phyloP scores from a whole-genome alignment of 2,113 vertebrate genomes.

The Merops nubicus region DNA sequence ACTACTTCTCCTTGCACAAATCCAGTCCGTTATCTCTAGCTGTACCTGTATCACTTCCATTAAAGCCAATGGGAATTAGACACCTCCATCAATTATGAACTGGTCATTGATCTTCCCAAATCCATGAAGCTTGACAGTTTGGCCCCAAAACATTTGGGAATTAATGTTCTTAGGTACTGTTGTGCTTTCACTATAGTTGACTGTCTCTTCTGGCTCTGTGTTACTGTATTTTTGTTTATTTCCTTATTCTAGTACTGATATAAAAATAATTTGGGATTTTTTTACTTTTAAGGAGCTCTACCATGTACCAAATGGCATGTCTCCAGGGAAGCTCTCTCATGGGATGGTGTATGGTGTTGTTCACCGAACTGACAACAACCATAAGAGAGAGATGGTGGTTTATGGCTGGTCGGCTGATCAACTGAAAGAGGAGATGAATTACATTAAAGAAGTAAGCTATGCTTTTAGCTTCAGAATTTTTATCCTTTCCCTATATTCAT shows the following conservation, averaged over 20 bases:
- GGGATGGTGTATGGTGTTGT: constrained; percentile 89
- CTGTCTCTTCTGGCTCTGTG: not conserved
- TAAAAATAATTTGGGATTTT: not conserved
- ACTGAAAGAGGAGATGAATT: constrained; percentile 95
- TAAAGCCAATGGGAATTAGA: not conserved
- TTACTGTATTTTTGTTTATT: not conserved
- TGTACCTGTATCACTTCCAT: not conserved
- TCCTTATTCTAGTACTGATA: not conserved
- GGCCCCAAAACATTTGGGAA: not conserved
- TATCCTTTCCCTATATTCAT: not conserved
- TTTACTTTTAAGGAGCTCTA: constrained; percentile 73
- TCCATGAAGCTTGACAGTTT: not conserved
- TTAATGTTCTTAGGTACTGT: not conserved
- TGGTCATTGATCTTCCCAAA: not conserved
- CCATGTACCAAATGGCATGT: constrained; percentile 81
- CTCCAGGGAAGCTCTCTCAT: constrained; percentile 75
- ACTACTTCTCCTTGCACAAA: not conserved
- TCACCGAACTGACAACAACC: constrained; percentile 84
- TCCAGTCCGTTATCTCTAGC: not conserved
- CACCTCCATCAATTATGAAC: not conserved
- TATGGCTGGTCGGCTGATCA: constrained; percentile 91
- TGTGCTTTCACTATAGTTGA: not conserved
- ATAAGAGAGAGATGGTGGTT: constrained; percentile 91
- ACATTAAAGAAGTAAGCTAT: constrained; percentile 91
- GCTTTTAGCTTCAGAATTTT: not conserved